phyloP scores from a whole-genome alignment of 2,113 vertebrate genomes.

The Propithecus coquereli region DNA sequence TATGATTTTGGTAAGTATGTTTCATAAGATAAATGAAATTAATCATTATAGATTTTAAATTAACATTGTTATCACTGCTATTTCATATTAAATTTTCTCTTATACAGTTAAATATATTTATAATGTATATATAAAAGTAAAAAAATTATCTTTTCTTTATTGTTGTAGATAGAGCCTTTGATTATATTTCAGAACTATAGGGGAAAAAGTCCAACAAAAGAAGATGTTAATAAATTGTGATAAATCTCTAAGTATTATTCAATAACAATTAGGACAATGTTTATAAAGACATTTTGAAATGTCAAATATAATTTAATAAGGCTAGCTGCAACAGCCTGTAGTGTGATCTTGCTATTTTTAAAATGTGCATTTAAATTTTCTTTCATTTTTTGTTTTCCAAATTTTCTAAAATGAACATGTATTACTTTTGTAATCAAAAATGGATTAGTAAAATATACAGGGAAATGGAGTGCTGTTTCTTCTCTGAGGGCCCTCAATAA shows the following conservation, averaged over 20 bases:
- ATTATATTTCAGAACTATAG: background rate
- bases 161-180: background rate
- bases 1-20: conserved; percentile 93
- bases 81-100: conserved; percentile 17
- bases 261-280: background rate
- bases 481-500: background rate
- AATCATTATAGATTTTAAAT: background rate
- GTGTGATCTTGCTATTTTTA: background rate
- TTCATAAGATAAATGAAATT: conserved; percentile 1
- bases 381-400: background rate
- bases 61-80: background rate
- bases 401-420: background rate
- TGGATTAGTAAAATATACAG: background rate
- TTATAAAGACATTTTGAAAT: background rate
- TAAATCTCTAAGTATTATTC: background rate
- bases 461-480: background rate
- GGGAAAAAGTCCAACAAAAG: background rate
- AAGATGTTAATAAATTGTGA: background rate
- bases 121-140: background rate
- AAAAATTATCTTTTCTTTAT: background rate
- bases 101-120: background rate
- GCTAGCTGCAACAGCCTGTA: background rate
- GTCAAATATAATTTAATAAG: background rate
- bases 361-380: background rate
- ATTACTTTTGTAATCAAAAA: conserved; percentile 27